Conservation (phyloP, 2,797 vertebrate species). For the Dallia pectoralis region DNA sequence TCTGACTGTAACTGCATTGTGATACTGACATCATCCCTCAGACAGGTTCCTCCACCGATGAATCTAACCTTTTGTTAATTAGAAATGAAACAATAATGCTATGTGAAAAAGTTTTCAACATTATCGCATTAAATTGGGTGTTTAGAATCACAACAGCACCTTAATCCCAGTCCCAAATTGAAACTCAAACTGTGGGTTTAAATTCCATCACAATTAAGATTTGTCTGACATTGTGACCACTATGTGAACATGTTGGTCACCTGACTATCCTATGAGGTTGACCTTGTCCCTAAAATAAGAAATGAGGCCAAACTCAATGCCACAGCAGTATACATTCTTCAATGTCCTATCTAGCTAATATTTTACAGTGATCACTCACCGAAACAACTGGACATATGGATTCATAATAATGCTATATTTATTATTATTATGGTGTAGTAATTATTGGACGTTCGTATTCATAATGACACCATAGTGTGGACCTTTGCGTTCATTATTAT, state of each 20-base stretch:
- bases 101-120: slow-evolving; percentile 49
- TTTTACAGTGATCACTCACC: slow-evolving; percentile 45
- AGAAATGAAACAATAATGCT: slow-evolving; percentile 52
- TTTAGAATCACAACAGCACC: slow-evolving; percentile 57
- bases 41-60: slow-evolving; percentile 37
- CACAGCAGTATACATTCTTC: slow-evolving; percentile 32
- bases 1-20: slow-evolving; percentile 31
- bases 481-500: background rate
- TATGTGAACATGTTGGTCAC: slow-evolving; percentile 37
- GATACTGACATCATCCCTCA: slow-evolving; percentile 29
- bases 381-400: slow-evolving; percentile 21
- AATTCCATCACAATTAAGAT: slow-evolving; percentile 57
- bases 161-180: slow-evolving; percentile 54
- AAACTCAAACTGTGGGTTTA: slow-evolving; percentile 67
- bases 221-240: slow-evolving; percentile 45
- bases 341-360: background rate
- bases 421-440: slow-evolving; percentile 24
- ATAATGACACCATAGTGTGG: background rate
- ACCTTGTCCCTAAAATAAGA: slow-evolving; percentile 51
- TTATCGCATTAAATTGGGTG: slow-evolving; percentile 58
- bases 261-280: slow-evolving; percentile 44
- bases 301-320: slow-evolving; percentile 38
- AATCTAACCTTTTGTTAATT: slow-evolving; percentile 53
- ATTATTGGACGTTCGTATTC: slow-evolving; percentile 38
- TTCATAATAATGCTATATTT: slow-evolving; percentile 26